Evolutionary conservation across 2,888 invertebrate genomes (phyloP).

Genomic region (Caenorhabditis sinica): DNA sequence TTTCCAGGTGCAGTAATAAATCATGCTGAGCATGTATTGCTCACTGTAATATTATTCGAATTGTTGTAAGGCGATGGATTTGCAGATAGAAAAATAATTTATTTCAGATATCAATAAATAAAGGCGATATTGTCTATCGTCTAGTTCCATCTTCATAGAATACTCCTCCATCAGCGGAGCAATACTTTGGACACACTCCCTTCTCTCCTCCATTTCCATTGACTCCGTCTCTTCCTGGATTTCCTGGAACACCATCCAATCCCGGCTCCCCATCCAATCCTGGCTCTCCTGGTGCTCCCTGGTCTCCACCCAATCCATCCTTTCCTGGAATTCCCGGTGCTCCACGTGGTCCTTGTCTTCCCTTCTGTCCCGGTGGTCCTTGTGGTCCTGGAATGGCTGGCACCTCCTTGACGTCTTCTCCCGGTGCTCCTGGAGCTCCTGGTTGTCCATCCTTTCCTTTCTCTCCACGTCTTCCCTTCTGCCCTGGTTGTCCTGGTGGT

Average conservation of each 20-base stretch:
- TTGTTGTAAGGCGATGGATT: not conserved
- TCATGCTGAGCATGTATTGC: not conserved
- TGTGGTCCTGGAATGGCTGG: slow-evolving; percentile 58
- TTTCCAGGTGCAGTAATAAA: slow-evolving; percentile 2
- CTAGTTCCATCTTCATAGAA: slow-evolving; percentile 74
- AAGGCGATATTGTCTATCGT: slow-evolving; percentile 49
- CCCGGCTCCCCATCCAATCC: slow-evolving; percentile 64
- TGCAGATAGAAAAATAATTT: slow-evolving; percentile 42
- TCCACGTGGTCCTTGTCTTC: slow-evolving; percentile 71
- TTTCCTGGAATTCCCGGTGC: slow-evolving; percentile 68
- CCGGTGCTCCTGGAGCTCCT: slow-evolving; percentile 69
- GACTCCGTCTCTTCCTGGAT: slow-evolving; percentile 62
- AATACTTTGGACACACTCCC: slow-evolving; percentile 74
- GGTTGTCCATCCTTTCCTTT: slow-evolving; percentile 74
- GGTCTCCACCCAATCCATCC: slow-evolving; percentile 72
- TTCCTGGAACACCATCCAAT: slow-evolving; percentile 70
- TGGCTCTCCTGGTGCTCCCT: slow-evolving; percentile 61
- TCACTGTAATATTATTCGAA: slow-evolving; percentile 7
- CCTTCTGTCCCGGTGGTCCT: slow-evolving; percentile 67
- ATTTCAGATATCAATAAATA: slow-evolving; percentile 19
- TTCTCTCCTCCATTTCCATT: slow-evolving; percentile 69
- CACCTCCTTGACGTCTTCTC: slow-evolving; percentile 51
- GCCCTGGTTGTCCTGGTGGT: slow-evolving; percentile 64
- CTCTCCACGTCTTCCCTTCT: slow-evolving; percentile 70
- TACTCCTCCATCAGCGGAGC: slow-evolving; percentile 71